Evolutionary conservation across 2,113 vertebrate species (phyloP).

Genomic region (Nymphicus hollandicus): DNA sequence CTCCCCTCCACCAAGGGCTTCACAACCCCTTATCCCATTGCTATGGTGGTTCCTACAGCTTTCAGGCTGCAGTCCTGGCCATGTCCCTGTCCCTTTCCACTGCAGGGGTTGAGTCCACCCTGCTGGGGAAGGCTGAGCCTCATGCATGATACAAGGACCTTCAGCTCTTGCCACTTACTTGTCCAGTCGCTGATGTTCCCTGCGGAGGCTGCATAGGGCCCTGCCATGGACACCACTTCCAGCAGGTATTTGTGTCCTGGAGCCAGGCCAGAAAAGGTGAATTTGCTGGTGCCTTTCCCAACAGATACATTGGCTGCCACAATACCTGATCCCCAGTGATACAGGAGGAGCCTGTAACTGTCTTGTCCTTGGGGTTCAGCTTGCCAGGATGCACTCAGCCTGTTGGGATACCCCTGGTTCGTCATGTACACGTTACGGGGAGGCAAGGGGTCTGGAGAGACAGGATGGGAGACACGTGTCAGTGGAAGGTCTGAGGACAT

Average conservation of each 20-base stretch:
- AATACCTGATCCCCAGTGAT: conserved; percentile 29
- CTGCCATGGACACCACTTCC: conserved; percentile 39
- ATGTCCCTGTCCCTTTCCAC: background rate
- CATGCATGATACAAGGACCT: fast-evolving
- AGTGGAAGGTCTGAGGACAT: background rate
- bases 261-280: conserved; percentile 56
- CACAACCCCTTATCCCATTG: background rate
- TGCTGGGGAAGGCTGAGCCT: background rate
- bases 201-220: background rate
- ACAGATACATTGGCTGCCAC: conserved; percentile 40
- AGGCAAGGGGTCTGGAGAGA: conserved; percentile 18
- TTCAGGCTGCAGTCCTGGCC: background rate
- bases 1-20: fast-evolving
- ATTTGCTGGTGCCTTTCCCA: conserved; percentile 47
- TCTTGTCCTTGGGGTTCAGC: conserved; percentile 18
- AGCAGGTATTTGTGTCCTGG: conserved; percentile 61
- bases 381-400: conserved; percentile 35
- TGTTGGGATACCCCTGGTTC: conserved; percentile 1
- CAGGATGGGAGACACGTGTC: background rate
- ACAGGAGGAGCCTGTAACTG: conserved; percentile 62
- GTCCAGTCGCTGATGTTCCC: conserved; percentile 69
- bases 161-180: conserved; percentile 36
- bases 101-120: fast-evolving
- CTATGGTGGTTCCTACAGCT: background rate
- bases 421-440: conserved; percentile 31